A percentile compares a stretch with the other conserved stretches of the same genome.
These are phyloP conservation scores for Tipula unca DNA, from an alignment of 2,888 invertebrate species.

Conservation along the genomic window DNA sequence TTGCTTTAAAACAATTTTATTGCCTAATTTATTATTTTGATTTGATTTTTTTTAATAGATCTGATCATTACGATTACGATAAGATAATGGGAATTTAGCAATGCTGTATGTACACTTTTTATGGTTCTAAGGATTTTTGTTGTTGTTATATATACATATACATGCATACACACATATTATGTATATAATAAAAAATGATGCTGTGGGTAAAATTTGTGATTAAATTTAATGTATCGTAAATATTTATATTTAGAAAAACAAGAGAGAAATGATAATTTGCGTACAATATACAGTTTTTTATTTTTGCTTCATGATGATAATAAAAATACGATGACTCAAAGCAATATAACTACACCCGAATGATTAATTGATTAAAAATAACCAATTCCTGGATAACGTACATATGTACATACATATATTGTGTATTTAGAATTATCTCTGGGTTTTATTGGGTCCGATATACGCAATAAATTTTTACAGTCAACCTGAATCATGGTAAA, in stretches of 20 bases:
- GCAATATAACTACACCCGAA: neutral
- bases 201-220: neutral
- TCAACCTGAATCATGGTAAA: neutral
- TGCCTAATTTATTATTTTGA: neutral
- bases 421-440: neutral
- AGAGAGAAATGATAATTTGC: neutral
- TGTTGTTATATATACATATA: neutral
- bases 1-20: neutral
- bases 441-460: neutral
- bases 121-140: neutral
- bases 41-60: neutral
- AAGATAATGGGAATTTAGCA: neutral
- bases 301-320: neutral
- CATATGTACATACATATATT: neutral
- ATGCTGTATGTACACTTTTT: neutral
- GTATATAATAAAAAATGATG: neutral
- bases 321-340: neutral
- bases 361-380: neutral
- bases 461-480: neutral
- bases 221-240: neutral
- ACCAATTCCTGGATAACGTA: neutral
- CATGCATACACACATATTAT: too few relatives aligned
- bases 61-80: neutral
- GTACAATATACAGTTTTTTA: neutral
- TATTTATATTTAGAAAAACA: neutral